Percentiles rank a stretch among this genome's conserved stretches.
These are phyloP conservation scores for Monopterus albus DNA, from an alignment of 2,113 vertebrate genomes.

Conservation along the genomic window DNA sequence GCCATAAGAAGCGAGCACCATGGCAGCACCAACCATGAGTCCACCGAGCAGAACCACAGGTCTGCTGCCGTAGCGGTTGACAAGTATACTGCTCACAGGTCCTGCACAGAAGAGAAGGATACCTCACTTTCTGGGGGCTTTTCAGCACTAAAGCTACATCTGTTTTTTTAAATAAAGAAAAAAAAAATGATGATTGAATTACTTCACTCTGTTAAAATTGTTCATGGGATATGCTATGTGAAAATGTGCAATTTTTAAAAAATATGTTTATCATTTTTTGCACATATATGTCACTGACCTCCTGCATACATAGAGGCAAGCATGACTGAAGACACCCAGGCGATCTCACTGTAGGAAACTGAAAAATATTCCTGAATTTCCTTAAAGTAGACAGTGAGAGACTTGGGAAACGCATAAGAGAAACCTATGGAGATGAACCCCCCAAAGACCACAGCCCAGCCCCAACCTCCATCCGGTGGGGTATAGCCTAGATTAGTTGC, in stretches of 20 bases:
- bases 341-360: conserved; percentile 85
- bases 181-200: neutral
- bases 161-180: neutral
- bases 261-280: neutral
- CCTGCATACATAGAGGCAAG: conserved; percentile 84
- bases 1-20: conserved; percentile 85
- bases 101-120: conserved; percentile 69
- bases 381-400: conserved; percentile 87
- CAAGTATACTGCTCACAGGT: conserved; percentile 85
- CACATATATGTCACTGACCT: conserved; percentile 73
- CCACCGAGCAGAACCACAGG: conserved; percentile 86
- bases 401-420: conserved; percentile 88
- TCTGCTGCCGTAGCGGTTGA: conserved; percentile 86
- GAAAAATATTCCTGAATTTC: conserved; percentile 90
- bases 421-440: conserved; percentile 87
- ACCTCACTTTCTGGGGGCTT: neutral
- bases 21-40: conserved; percentile 78
- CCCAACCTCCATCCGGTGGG: conserved; percentile 87
- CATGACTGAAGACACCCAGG: conserved; percentile 87
- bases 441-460: conserved; percentile 81
- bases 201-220: neutral
- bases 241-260: neutral
- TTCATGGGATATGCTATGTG: neutral
- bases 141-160: neutral
- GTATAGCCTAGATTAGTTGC: conserved; percentile 67